Conservation (phyloP, 2,888 invertebrate genomes). For the Acrobasis suavella region DNA sequence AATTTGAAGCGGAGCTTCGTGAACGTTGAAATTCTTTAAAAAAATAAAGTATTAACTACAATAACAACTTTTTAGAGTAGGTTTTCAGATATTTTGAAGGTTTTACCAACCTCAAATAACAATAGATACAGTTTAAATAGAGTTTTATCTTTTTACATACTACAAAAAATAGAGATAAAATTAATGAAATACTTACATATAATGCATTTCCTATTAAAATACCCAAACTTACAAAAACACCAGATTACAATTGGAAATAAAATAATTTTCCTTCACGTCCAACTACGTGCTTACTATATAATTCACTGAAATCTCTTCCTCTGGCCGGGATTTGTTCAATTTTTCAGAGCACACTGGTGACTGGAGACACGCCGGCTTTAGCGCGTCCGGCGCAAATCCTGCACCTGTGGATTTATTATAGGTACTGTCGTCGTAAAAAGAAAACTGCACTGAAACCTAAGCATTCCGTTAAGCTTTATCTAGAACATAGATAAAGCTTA, state of each 20-base stretch:
- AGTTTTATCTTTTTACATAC: no score
- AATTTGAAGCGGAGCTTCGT: slow-evolving; percentile 15
- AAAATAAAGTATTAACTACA: not conserved
- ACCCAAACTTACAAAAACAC: no score
- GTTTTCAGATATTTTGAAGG: not conserved
- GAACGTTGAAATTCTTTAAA: not conserved
- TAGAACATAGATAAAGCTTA: no score
- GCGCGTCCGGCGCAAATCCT: slow-evolving; percentile 7
- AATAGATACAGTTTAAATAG: no score
- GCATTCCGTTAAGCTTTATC: no score
- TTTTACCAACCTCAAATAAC: not conserved
- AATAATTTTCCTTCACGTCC: not conserved
- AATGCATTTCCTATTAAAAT: no score
- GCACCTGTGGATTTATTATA: slow-evolving; percentile 2
- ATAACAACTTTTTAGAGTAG: not conserved
- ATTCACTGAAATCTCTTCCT: not conserved
- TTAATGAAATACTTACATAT: no score
- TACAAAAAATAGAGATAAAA: no score
- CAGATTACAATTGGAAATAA: not conserved
- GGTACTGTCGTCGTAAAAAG: not conserved
- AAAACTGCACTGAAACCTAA: no score
- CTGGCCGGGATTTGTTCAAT: slow-evolving; percentile 18
- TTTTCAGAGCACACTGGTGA: slow-evolving; percentile 7
- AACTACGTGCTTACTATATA: no score
- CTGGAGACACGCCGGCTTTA: not conserved